Evolutionary conservation across 2,888 invertebrate species (phyloP).

Genomic region (Tachina grossa): DNA sequence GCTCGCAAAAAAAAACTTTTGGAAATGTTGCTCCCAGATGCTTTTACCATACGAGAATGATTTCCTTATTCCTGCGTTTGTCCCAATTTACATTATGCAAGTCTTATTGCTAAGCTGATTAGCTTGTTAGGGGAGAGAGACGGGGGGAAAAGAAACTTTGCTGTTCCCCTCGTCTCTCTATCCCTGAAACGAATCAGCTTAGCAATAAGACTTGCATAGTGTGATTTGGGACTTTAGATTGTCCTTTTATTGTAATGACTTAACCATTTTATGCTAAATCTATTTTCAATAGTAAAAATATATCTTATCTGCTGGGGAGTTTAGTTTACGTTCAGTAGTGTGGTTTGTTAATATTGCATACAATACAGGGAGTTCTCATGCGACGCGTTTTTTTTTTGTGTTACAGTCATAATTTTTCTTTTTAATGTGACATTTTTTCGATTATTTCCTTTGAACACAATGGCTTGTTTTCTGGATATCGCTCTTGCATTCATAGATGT

Average conservation of each 20-base stretch:
- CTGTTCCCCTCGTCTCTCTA: no score
- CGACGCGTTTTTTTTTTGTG: slow-evolving; percentile 65
- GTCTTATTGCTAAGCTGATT: no score
- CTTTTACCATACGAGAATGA: slow-evolving; percentile 46
- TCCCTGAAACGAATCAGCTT: no score
- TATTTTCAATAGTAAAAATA: slow-evolving; percentile 55
- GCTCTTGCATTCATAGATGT: slow-evolving; percentile 6
- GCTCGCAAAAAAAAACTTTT: slow-evolving; percentile 22
- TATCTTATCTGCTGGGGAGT: not conserved
- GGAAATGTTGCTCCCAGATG: slow-evolving; percentile 2
- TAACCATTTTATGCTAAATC: slow-evolving; percentile 66
- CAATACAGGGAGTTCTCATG: not conserved
- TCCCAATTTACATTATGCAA: no score
- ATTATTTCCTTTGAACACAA: slow-evolving; percentile 83
- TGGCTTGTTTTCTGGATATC: slow-evolving; percentile 82
- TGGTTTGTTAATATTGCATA: slow-evolving; percentile 12
- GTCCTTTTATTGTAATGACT: slow-evolving; percentile 46
- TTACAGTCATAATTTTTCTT: slow-evolving; percentile 82
- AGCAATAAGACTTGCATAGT: no score
- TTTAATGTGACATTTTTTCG: slow-evolving; percentile 83
- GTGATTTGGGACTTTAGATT: no score
- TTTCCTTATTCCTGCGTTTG: slow-evolving; percentile 1
- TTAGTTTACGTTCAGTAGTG: slow-evolving; percentile 1
- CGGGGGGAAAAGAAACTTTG: no score
- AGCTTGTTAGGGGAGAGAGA: no score